These are phyloP conservation scores for Trilocha varians DNA, from an alignment of 2,888 invertebrate species.

Conservation along the genomic window DNA sequence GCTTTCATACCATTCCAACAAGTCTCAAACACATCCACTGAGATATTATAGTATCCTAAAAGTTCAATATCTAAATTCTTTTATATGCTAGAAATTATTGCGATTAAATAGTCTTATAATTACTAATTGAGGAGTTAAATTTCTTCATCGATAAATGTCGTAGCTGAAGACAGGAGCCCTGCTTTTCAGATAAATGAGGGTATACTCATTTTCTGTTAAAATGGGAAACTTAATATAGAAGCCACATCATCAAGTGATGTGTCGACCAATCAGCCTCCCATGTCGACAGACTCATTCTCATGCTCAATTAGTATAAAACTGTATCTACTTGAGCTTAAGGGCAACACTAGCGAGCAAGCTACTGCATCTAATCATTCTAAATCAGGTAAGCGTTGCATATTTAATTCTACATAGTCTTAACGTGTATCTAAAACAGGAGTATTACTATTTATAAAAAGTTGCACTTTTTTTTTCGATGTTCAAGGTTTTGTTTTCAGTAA, in stretches of 20 bases:
- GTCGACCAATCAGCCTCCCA: conserved; percentile 29
- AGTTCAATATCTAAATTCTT: neutral
- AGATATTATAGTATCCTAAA: neutral
- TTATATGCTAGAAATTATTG: neutral
- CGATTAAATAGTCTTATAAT: neutral
- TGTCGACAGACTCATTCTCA: conserved; percentile 46
- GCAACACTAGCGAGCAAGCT: conserved; percentile 44
- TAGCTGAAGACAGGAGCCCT: conserved; percentile 67
- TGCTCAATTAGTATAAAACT: conserved; percentile 47
- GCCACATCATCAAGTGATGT: neutral
- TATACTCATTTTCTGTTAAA: conserved; percentile 26
- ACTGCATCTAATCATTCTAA: conserved; percentile 40
- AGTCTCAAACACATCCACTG: too few relatives aligned
- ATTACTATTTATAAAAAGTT: conserved; percentile 17
- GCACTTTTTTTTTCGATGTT: neutral
- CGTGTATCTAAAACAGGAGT: conserved; percentile 43
- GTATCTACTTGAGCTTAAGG: conserved; percentile 34
- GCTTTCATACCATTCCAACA: too few relatives aligned
- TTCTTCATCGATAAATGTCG: conserved; percentile 23
- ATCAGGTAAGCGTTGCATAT: conserved; percentile 49
- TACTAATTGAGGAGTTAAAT: neutral
- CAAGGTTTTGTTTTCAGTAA: neutral
- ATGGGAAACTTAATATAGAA: conserved; percentile 22
- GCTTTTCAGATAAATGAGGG: conserved; percentile 68
- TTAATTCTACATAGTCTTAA: conserved; percentile 28